These are phyloP conservation scores for Drosophila azteca DNA, from an alignment of 1,140 invertebrate genomes.

Conservation along the genomic window DNA sequence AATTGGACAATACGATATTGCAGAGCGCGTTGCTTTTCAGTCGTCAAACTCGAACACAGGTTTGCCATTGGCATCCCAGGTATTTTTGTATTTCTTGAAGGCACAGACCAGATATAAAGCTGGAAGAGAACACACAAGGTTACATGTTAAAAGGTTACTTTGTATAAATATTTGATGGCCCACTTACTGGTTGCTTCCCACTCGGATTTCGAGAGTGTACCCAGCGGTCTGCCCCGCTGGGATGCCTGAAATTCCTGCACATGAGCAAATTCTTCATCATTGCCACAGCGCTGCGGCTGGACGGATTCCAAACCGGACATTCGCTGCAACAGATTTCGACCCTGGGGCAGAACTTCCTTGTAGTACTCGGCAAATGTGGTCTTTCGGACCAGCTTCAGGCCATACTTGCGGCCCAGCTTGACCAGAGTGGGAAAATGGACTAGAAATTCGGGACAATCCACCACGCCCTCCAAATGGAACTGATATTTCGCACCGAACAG, in stretches of 20 bases:
- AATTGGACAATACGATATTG: slow-evolving; percentile 1
- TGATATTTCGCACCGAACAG: slow-evolving; percentile 98
- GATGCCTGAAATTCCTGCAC: slow-evolving; percentile 84
- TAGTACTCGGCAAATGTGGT: slow-evolving; percentile 93
- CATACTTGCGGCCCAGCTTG: slow-evolving; percentile 92
- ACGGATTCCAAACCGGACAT: slow-evolving; percentile 91
- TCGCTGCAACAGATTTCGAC: slow-evolving; percentile 86
- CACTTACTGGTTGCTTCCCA: slow-evolving; percentile 96
- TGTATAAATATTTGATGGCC: rapidly evolving
- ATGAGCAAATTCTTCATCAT: slow-evolving; percentile 89
- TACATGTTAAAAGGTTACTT: too few species aligned
- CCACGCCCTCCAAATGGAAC: slow-evolving; percentile 97
- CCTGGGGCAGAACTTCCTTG: slow-evolving; percentile 86
- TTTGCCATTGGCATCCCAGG: slow-evolving; percentile 87
- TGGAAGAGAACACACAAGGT: slow-evolving; percentile 84
- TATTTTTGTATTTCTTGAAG: slow-evolving; percentile 91
- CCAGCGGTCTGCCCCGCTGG: slow-evolving; percentile 85
- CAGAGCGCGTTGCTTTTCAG: slow-evolving; percentile 39
- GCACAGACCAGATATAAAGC: slow-evolving; percentile 93
- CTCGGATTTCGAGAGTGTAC: slow-evolving; percentile 94
- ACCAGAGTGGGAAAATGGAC: slow-evolving; percentile 95
- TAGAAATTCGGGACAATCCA: slow-evolving; percentile 99
- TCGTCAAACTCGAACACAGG: slow-evolving; percentile 84
- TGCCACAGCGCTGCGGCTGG: slow-evolving; percentile 85
- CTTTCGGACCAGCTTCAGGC: slow-evolving; percentile 90